Evolutionary conservation across 2,888 invertebrate genomes (phyloP), one percentile per base, ranked within the genome.

Genomic region (Orchesella flavescens): DNA sequence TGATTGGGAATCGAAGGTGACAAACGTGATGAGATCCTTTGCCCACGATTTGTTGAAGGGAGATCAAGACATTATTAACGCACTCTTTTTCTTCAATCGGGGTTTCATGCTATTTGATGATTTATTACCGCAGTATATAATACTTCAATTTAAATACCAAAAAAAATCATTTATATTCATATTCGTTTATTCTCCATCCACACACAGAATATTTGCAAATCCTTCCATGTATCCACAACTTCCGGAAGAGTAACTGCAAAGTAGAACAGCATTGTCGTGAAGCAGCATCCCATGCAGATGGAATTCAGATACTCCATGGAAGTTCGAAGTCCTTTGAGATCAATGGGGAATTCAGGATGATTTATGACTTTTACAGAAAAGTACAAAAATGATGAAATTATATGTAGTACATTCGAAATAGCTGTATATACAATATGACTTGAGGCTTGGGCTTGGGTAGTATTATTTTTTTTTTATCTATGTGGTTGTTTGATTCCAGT

Each of bases 11-110:
- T 2, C 10, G 13, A 61, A 21, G 24, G 24, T 61, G 9, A 61
- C 9, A 13, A 61, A 61, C 24, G 61, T 21, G 19, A 4, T 61
- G 2, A 23, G 23, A 12, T 21, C 23, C 4, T 61, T 61, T 21
- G 21, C 61, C 1, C 61, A 61, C 13, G 61, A 61, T 24, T 24
- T 61, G 3, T 2, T 61, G 23, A 4, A 7, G 19, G 61, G 61
- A 4, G 24, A 13, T 61, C 61, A 61, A 24, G 61, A 61, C 61
- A 61, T 61, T 3, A 15, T 61, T 23, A 61, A 61, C 24, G 23
- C 23, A 1, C 23, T 61, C 1, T 61, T 61, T 24, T 61, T 24
- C 61, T 61, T 61, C 15, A 61, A 61, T 61, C 61, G 61, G 23
- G 61, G 61, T 61, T 13, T 10, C n/a, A n/a, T n/a, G n/a, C n/a